Conservation (phyloP, 2,888 invertebrate species). For the Tricholauxania praeusta region DNA sequence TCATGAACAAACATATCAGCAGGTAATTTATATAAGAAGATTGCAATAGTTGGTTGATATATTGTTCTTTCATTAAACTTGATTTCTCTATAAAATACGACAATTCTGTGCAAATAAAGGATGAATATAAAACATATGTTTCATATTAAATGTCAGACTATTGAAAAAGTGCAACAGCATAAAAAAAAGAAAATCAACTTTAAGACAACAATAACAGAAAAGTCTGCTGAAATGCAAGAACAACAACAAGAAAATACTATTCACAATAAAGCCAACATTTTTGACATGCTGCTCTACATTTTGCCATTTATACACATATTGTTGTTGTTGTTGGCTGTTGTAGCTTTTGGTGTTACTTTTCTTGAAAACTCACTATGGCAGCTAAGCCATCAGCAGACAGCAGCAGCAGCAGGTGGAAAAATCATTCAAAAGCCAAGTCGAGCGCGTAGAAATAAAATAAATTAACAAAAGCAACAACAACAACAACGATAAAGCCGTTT, state of each 20-base stretch:
- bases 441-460: not conserved
- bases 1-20: too few relatives aligned
- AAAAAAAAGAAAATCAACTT: too few relatives aligned
- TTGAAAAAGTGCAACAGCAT: too few relatives aligned
- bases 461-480: too few relatives aligned
- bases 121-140: too few relatives aligned
- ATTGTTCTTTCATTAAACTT: too few relatives aligned
- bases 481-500: too few relatives aligned
- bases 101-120: too few relatives aligned
- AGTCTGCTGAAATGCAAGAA: conserved; percentile 10
- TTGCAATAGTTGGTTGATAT: too few relatives aligned
- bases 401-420: not conserved
- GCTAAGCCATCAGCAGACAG: not conserved
- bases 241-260: conserved; percentile 9
- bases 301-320: conserved; percentile 7
- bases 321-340: conserved; percentile 12
- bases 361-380: conserved; percentile 3
- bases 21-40: too few relatives aligned
- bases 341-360: conserved; percentile 5
- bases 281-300: conserved; percentile 38
- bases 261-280: conserved; percentile 1
- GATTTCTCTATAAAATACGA: too few relatives aligned
- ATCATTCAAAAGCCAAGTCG: not conserved
- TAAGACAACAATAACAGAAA: not conserved
- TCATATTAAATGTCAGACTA: too few relatives aligned